Conservation (phyloP, 2,797 vertebrate species). For the Sebastes matsubarae region DNA sequence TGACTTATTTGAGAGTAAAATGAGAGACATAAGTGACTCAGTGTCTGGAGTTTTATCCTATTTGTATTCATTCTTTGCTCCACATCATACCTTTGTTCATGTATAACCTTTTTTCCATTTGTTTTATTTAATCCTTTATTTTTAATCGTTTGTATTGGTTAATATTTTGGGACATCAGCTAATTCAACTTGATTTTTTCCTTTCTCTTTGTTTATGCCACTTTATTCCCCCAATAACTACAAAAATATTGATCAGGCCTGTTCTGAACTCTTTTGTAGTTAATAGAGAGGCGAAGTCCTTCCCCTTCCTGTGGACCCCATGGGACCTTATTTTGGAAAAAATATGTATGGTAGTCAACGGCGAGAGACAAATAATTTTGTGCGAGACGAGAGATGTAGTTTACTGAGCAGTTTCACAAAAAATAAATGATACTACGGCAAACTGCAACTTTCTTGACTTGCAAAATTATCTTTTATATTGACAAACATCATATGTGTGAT, state of each 20-base stretch:
- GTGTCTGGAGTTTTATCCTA: not conserved
- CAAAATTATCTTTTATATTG: no score
- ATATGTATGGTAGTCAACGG: no score
- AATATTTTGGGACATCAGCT: not conserved
- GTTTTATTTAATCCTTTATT: slow-evolving; percentile 2
- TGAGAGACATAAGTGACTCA: not conserved
- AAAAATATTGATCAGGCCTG: not conserved
- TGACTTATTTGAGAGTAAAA: not conserved
- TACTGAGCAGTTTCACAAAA: no score
- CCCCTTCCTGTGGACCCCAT: no score
- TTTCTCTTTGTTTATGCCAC: not conserved
- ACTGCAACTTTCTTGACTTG: no score
- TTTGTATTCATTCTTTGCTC: not conserved
- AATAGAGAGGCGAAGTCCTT: not conserved
- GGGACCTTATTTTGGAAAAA: no score
- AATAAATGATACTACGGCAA: no score
- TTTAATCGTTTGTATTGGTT: not conserved
- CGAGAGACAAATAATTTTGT: no score
- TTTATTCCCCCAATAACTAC: not conserved
- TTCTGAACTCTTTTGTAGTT: slow-evolving; percentile 9
- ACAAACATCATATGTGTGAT: no score
- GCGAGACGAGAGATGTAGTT: no score
- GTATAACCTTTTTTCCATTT: not conserved
- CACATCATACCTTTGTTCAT: not conserved
- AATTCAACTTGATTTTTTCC: not conserved